phyloP scores from a whole-genome alignment of 2,888 invertebrate species.

The Caenorhabditis sulstoni region DNA sequence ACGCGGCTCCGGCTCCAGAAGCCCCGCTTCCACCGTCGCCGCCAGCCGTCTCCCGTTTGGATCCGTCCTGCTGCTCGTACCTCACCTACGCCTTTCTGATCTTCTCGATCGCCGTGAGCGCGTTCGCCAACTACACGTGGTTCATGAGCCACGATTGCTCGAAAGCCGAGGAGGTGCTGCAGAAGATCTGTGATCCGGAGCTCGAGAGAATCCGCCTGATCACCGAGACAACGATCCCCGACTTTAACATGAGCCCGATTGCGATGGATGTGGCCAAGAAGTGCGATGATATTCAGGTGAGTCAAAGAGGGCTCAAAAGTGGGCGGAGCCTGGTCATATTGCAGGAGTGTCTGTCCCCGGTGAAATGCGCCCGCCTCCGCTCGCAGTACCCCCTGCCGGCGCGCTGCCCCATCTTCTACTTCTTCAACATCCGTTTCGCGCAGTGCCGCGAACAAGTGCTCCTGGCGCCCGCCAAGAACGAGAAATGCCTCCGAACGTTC shows the following conservation, averaged over 20 bases:
- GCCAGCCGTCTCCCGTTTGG: no score
- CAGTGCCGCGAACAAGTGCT: conserved; percentile 2
- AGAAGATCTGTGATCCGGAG: conserved; percentile 1
- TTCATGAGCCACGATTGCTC: conserved; percentile 2
- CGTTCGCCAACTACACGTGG: background rate
- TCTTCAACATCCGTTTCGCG: background rate
- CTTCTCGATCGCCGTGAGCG: background rate
- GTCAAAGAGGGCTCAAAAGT: background rate
- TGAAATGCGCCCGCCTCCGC: conserved; percentile 9
- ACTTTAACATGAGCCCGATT: conserved; percentile 6
- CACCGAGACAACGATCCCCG: conserved; percentile 7
- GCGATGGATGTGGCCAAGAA: conserved; percentile 8
- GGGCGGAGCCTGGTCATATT: no score
- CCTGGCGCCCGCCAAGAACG: background rate
- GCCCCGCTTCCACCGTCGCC: background rate
- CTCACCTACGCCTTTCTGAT: background rate
- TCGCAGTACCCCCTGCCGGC: background rate
- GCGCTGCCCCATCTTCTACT: conserved; percentile 2
- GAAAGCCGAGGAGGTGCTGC: conserved; percentile 6
- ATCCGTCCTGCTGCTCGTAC: background rate
- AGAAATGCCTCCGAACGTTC: background rate
- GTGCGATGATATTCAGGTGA: conserved; percentile 7
- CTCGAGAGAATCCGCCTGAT: background rate
- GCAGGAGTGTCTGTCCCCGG: conserved; percentile 4
- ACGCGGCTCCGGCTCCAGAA: background rate